Conservation (phyloP, 2,888 invertebrate species). For the Cryptocheilus praepositus region DNA sequence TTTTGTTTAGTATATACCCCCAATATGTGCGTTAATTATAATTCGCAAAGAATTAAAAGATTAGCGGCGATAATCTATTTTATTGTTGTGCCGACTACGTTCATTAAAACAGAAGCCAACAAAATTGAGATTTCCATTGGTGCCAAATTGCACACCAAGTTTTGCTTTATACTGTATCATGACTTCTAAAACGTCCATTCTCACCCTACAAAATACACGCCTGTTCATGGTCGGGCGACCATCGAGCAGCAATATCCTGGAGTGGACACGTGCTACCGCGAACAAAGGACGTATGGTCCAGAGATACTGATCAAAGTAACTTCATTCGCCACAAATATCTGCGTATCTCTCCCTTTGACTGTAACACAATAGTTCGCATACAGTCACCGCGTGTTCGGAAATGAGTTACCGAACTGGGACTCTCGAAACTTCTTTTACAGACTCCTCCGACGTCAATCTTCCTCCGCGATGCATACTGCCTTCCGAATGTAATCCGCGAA, state of each 20-base stretch:
- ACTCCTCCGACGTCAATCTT: too few relatives aligned
- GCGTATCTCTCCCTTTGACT: conserved; percentile 26
- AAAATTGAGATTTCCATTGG: not conserved
- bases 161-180: conserved; percentile 38
- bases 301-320: conserved; percentile 59
- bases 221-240: conserved; percentile 42
- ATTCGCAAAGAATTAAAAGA: too few relatives aligned
- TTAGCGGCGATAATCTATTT: too few relatives aligned
- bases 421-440: too few relatives aligned
- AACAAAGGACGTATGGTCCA: conserved; percentile 53
- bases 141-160: conserved; percentile 4
- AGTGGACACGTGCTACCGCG: conserved; percentile 60
- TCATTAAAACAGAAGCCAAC: not conserved
- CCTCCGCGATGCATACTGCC: too few relatives aligned
- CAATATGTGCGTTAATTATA: too few relatives aligned
- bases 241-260: conserved; percentile 65
- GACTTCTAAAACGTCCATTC: conserved; percentile 50
- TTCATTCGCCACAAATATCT: conserved; percentile 40
- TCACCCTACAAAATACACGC: conserved; percentile 49
- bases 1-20: too few relatives aligned
- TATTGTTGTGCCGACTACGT: too few relatives aligned
- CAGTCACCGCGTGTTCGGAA: not conserved
- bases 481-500: too few relatives aligned
- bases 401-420: not conserved
- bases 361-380: not conserved